Evolutionary conservation across 2,113 vertebrate species (phyloP).

Genomic region (Gavialis gangeticus): DNA sequence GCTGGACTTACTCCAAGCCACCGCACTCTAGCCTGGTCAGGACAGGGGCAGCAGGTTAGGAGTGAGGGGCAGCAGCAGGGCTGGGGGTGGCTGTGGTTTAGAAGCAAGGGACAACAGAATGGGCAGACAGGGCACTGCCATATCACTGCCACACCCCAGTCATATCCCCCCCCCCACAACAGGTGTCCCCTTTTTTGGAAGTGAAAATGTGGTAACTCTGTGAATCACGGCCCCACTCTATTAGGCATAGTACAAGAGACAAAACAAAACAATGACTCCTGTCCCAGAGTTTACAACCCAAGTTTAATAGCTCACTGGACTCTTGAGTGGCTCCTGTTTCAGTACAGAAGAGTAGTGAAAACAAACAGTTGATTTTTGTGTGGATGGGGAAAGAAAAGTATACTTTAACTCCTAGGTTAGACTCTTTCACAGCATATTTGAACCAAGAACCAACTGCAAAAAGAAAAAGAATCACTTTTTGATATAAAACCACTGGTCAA

Average conservation of each 20-base stretch:
- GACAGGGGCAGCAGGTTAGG: not conserved
- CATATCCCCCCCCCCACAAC: not conserved
- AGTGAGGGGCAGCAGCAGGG: too few relatives aligned
- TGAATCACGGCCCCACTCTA: not conserved
- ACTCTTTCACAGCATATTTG: not conserved
- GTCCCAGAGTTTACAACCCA: not conserved
- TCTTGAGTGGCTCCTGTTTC: not conserved
- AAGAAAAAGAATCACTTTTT: not conserved
- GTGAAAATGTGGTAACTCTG: too few relatives aligned
- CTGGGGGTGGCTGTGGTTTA: too few relatives aligned
- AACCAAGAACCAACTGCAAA: not conserved
- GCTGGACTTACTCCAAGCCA: not conserved
- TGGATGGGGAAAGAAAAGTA: not conserved
- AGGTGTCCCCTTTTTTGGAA: too few relatives aligned
- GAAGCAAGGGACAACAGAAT: too few relatives aligned
- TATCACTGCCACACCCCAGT: not conserved
- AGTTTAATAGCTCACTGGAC: not conserved
- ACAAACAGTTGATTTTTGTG: accelerated
- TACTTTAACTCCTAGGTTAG: accelerated
- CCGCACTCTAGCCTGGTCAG: accelerated
- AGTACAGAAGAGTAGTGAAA: not conserved
- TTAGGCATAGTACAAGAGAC: not conserved
- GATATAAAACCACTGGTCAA: not conserved
- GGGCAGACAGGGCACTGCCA: accelerated
- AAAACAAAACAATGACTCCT: not conserved